Evolutionary conservation across 2,797 vertebrate species (phyloP), one percentile per base, ranked within the genome.

Genomic region (Brachyalestes nurse): DNA sequence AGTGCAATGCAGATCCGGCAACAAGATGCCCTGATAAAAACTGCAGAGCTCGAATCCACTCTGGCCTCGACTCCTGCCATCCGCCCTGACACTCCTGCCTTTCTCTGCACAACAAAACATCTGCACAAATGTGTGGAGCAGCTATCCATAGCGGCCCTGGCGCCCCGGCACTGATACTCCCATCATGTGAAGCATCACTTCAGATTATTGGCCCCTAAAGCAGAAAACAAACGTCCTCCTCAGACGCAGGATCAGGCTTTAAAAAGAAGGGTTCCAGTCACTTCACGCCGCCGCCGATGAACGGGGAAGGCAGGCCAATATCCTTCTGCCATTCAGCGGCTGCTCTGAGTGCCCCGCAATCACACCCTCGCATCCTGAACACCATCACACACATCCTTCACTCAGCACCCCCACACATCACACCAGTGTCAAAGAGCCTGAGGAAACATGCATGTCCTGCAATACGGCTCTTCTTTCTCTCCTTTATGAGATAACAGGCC

Each of bases 171-270:
- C 60, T 73, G 79, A 83, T 77, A 49, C 78, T 55, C 81, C 70
- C 80, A 85, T 88, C 79, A 84, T 79, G 72, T 88, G 85, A 82
- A 88, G 88, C 84, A 85, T 88, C 87, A 89, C 86, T 88, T 86
- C 84, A 85, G 67, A 87, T 90, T 88, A 89, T 87, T 86, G 85
- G 84, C 75, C 67, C 62, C 82, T 88, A 86, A 86, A 77, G 72
- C 78, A 79, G 84, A 88, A 86, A 82, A 85, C 81, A 86, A 88
- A 85, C 79, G 81, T 88, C 84, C 72, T 78, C 51, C 82, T 71
- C 75, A 77, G 83, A 77, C 74, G 71, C 72, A 47, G 80, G 83
- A 85, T 80, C 83, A 78, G 78, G 78, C 77, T 85, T 75, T 81
- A 84, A 86, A 78, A 64, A 67, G 47, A 23, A 72, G 65, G 65